Conservation (phyloP, 2,888 invertebrate species). For the Argyresthia albistria region DNA sequence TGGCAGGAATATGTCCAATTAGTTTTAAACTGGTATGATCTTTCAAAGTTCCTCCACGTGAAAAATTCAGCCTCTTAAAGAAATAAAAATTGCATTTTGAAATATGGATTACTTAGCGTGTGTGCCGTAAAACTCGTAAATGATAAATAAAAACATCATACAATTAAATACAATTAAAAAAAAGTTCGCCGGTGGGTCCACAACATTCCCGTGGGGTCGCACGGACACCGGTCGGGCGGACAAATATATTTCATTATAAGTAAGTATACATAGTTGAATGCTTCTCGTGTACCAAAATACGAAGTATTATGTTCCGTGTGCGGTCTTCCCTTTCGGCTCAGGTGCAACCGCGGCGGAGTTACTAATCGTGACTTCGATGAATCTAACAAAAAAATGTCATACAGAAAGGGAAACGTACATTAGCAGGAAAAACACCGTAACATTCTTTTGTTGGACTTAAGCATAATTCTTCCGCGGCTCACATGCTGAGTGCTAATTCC, state of each 20-base stretch:
- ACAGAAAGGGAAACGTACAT: slow-evolving; percentile 42
- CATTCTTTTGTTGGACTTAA: slow-evolving; percentile 28
- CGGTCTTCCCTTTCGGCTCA: slow-evolving; percentile 57
- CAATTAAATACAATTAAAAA: slow-evolving; percentile 49
- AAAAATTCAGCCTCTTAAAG: too few species aligned
- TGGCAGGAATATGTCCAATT: too few species aligned
- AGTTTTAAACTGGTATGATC: too few species aligned
- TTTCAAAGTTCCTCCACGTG: too few species aligned
- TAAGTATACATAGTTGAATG: slow-evolving; percentile 47
- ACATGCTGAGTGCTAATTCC: slow-evolving; percentile 58
- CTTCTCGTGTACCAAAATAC: slow-evolving; percentile 53
- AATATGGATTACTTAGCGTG: not conserved
- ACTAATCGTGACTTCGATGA: slow-evolving; percentile 50
- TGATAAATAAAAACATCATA: slow-evolving; percentile 35
- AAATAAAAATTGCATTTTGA: too few species aligned
- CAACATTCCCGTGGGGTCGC: slow-evolving; percentile 49
- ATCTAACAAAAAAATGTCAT: slow-evolving; percentile 30
- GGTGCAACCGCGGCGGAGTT: slow-evolving; percentile 58
- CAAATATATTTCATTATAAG: slow-evolving; percentile 51
- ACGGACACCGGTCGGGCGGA: slow-evolving; percentile 15
- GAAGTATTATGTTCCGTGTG: slow-evolving; percentile 47
- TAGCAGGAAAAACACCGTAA: slow-evolving; percentile 30
- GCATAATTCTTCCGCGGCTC: slow-evolving; percentile 26
- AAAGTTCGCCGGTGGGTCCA: slow-evolving; percentile 31
- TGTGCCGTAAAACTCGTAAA: slow-evolving; percentile 36